Conservation (phyloP, 2,888 invertebrate species). For the Drosophila pseudotakahashii region DNA sequence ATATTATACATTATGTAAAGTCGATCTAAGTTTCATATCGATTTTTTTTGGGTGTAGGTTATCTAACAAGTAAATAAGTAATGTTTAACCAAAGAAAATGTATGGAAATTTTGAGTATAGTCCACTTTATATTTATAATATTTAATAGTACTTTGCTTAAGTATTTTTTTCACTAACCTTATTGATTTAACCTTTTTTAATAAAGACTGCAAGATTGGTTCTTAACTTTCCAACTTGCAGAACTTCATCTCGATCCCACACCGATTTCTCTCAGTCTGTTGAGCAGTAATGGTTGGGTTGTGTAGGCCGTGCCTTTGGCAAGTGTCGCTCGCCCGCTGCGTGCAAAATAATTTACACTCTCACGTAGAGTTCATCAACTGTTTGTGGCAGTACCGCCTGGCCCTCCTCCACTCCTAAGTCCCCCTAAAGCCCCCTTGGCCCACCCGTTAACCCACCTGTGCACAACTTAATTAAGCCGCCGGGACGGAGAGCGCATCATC, state of each 20-base stretch:
- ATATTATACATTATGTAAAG: too few species aligned
- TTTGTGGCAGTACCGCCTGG: constrained; percentile 66
- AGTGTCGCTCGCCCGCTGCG: constrained; percentile 80
- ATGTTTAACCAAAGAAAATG: too few species aligned
- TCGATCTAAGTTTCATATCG: too few species aligned
- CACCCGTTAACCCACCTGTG: constrained; percentile 28
- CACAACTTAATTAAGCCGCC: constrained; percentile 77
- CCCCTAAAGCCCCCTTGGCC: background rate
- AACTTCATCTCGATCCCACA: background rate
- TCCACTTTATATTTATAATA: too few species aligned
- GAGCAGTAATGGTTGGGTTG: constrained; percentile 27
- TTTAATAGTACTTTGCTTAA: too few species aligned
- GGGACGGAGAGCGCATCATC: constrained; percentile 27
- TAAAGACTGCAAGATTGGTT: too few species aligned
- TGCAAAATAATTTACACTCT: constrained; percentile 80
- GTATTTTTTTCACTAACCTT: too few species aligned
- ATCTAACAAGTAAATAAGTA: too few species aligned
- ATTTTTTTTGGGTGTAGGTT: too few species aligned
- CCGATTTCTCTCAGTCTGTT: constrained; percentile 17
- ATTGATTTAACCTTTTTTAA: too few species aligned
- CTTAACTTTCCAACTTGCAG: background rate
- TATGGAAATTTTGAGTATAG: too few species aligned
- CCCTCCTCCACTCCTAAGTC: background rate
- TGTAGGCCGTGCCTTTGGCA: constrained; percentile 64
- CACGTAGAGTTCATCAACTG: constrained; percentile 79